phyloP scores from a whole-genome alignment of 2,113 vertebrate genomes.

The Calypte anna region DNA sequence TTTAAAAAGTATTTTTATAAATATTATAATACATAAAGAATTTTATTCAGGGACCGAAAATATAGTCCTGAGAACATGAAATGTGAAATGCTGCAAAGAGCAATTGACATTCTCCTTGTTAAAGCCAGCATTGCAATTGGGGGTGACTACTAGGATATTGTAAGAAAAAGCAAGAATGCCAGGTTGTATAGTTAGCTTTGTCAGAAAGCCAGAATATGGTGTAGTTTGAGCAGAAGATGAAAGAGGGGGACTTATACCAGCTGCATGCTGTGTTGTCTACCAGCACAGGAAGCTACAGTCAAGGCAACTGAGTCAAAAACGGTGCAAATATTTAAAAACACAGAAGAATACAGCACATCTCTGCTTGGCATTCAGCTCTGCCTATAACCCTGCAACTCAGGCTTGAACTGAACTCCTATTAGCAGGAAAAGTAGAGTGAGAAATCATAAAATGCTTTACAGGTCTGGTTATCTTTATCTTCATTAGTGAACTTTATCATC shows the following conservation, averaged over 20 bases:
- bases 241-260: background rate
- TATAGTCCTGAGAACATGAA: background rate
- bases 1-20: background rate
- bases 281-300: background rate
- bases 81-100: background rate
- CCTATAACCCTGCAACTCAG: background rate
- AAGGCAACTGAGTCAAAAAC: constrained; percentile 9
- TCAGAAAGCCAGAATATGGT: constrained; percentile 27
- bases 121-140: constrained; percentile 3
- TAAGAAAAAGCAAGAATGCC: background rate
- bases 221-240: constrained; percentile 1
- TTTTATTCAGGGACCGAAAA: background rate
- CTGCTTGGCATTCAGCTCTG: constrained; percentile 19
- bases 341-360: constrained; percentile 33
- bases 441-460: background rate
- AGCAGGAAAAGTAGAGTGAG: background rate
- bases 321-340: constrained; percentile 15
- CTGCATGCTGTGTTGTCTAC: background rate
- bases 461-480: constrained; percentile 3
- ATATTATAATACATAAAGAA: background rate
- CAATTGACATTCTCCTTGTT: background rate
- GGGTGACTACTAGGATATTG: background rate
- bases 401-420: background rate
- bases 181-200: background rate
- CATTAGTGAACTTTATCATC: background rate